These are phyloP conservation scores for Corythoichthys intestinalis DNA, from an alignment of 2,113 vertebrate genomes.

Conservation along the genomic window DNA sequence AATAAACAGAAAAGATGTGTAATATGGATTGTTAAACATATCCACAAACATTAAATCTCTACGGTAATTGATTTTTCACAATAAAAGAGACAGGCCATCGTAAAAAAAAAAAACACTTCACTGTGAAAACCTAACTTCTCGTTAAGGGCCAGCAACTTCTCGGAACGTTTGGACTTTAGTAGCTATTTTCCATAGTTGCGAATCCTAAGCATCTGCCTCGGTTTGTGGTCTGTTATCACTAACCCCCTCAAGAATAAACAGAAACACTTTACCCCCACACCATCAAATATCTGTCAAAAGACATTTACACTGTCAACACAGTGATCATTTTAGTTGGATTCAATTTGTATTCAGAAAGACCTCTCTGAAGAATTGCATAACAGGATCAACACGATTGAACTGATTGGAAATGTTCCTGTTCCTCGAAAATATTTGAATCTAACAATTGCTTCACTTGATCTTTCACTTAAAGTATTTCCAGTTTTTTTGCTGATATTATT, in stretches of 20 bases:
- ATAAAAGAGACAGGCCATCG: slow-evolving; percentile 41
- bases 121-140: slow-evolving; percentile 24
- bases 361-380: slow-evolving; percentile 32
- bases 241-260: slow-evolving; percentile 54
- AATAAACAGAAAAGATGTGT: no score
- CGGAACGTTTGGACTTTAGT: slow-evolving; percentile 43
- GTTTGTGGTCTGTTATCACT: slow-evolving; percentile 55
- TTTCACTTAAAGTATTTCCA: not conserved
- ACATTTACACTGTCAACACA: slow-evolving; percentile 24
- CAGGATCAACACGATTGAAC: slow-evolving; percentile 14
- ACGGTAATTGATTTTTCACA: slow-evolving; percentile 32
- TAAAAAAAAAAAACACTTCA: slow-evolving; percentile 27
- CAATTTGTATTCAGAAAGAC: slow-evolving; percentile 32
- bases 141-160: slow-evolving; percentile 35
- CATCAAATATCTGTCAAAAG: slow-evolving; percentile 34
- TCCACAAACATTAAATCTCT: not conserved
- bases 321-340: slow-evolving; percentile 23
- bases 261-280: slow-evolving; percentile 35
- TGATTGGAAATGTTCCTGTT: slow-evolving; percentile 24
- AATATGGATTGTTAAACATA: no score
- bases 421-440: slow-evolving; percentile 6
- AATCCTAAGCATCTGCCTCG: slow-evolving; percentile 53
- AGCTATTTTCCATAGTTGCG: slow-evolving; percentile 52
- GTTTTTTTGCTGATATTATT: not conserved
- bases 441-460: slow-evolving; percentile 2